A percentile compares a stretch with the other conserved stretches of the same genome.
phyloP scores from a whole-genome alignment of 2,797 vertebrate genomes.

The Cossypha caffra region DNA sequence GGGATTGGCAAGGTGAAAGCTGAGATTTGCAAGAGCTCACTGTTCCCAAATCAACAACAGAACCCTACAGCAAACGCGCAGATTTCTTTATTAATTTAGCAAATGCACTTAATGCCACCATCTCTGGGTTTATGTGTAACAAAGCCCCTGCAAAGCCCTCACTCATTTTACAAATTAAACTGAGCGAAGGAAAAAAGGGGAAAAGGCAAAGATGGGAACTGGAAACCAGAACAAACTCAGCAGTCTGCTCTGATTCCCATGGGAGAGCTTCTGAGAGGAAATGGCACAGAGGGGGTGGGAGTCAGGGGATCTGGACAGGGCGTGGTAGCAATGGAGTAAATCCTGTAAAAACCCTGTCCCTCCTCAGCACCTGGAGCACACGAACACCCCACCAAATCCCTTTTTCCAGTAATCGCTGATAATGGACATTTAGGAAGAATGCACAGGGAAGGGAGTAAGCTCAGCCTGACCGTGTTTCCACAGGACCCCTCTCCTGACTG shows the following conservation, averaged over 20 bases:
- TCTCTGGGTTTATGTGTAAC: neutral
- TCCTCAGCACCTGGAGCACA: neutral
- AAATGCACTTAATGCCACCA: slow-evolving; percentile 29
- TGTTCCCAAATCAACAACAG: slow-evolving; percentile 76
- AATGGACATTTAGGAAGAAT: rapidly evolving
- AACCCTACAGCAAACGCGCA: slow-evolving; percentile 69
- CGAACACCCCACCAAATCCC: neutral
- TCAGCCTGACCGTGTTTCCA: neutral
- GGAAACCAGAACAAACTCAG: neutral
- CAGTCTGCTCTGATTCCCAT: neutral
- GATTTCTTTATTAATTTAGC: slow-evolving; percentile 71
- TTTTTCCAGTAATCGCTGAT: neutral
- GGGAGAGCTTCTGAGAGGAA: neutral
- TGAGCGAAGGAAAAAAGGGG: neutral
- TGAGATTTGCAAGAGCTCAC: slow-evolving; percentile 73
- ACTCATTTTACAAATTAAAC: neutral
- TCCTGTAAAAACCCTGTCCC: neutral
- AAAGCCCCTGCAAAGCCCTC: neutral
- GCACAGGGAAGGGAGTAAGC: neutral
- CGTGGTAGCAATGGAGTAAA: neutral
- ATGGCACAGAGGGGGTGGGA: rapidly evolving
- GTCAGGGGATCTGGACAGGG: neutral
- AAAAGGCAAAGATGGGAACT: neutral
- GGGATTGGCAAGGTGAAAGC: slow-evolving; percentile 85
- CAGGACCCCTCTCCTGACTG: neutral